Conservation (phyloP, 2,113 vertebrate genomes). For the Mesocricetus auratus region DNA sequence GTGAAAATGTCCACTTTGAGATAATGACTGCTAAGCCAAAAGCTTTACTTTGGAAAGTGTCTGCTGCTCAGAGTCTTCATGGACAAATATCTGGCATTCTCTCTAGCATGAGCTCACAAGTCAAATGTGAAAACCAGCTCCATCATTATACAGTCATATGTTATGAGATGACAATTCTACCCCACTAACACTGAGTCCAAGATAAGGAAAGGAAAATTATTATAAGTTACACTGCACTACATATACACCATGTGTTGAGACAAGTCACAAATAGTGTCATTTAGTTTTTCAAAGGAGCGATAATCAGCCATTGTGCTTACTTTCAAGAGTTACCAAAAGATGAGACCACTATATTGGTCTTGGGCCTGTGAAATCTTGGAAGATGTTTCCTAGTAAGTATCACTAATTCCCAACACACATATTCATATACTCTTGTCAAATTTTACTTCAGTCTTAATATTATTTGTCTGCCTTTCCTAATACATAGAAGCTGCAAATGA, state of each 20-base stretch:
- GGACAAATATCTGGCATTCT: not conserved
- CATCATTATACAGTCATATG: not conserved
- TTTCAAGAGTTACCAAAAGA: too few relatives aligned
- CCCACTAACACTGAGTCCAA: not conserved
- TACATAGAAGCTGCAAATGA: not conserved
- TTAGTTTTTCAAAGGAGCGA: too few relatives aligned
- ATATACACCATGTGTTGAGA: too few relatives aligned
- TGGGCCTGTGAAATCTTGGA: too few relatives aligned
- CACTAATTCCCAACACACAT: too few relatives aligned
- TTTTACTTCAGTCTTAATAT: too few relatives aligned
- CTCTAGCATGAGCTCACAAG: not conserved
- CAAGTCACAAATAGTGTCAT: too few relatives aligned
- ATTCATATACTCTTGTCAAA: too few relatives aligned
- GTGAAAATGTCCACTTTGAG: not conserved
- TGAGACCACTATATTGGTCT: too few relatives aligned
- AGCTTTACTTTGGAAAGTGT: not conserved
- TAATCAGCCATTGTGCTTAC: too few relatives aligned
- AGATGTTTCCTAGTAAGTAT: too few relatives aligned
- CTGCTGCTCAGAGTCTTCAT: not conserved
- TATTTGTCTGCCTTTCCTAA: not conserved
- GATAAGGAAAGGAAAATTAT: not conserved
- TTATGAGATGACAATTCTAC: not conserved
- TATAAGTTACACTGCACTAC: too few relatives aligned
- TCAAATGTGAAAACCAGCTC: constrained; percentile 14
- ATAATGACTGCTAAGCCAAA: not conserved